Evolutionary conservation across 2,888 invertebrate species (phyloP), one percentile per base, ranked within the genome.

Genomic region (Ceramica pisi): DNA sequence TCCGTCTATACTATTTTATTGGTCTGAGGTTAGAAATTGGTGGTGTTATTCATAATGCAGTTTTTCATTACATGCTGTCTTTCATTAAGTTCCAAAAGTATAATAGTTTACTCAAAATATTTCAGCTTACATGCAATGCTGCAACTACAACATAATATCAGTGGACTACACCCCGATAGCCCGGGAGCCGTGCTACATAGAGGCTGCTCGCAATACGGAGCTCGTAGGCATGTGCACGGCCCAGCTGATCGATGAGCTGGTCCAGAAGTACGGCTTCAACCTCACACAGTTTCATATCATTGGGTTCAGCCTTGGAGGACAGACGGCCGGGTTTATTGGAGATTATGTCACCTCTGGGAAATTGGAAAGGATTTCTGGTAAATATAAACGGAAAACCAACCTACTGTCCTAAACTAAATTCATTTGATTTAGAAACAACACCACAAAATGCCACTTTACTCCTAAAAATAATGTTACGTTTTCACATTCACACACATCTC

Each of bases 301-400:
- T 59, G 97, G 97, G 0, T 97, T 97, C 85, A 97, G 97, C 86
- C 93, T 97, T n/a, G 97, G 97, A 0, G 97, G 95, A 0, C 97
- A 97, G 74, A 93, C 94, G 0, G 96, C 97, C 0, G 97, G 97
- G 0, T 95, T 91, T 65, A 91, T 96, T 0, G 92, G 95, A 7
- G 94, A 96, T 79, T 94, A 94, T 87, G 65, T 97, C 41, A 92
- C 90, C 35, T 88, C 90, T 21, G 96, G 96, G 12, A 90, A 82
- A 46, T 86, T 97, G 35, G 90, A 91, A 2, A 92, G 97, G 68
- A 95, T 97, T 53, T 96, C 97, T 62, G 97, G 97, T 97, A 89
- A 84, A 53, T 31, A 16, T 26, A 26, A 53, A 53, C n/a, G 38
- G 4, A 41, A 41, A 5, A 41, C 9, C 5, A 16, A 14, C 41